Evolutionary conservation across 2,888 invertebrate species (phyloP).

Genomic region (Drosophila formosana): DNA sequence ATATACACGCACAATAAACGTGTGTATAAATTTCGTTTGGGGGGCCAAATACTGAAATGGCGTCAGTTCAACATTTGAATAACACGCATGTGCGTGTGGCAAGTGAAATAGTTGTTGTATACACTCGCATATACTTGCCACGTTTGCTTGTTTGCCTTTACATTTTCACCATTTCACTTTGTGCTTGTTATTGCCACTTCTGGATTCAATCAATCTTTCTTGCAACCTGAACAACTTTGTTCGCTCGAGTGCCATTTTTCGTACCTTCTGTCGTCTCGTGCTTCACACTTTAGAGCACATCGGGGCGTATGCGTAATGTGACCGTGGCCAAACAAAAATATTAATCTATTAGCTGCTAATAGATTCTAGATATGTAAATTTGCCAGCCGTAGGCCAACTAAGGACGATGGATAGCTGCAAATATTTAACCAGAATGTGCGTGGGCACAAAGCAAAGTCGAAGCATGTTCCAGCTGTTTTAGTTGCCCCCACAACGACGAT

Average conservation of each 20-base stretch:
- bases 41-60: slow-evolving; percentile 65
- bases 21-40: slow-evolving; percentile 65
- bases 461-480: slow-evolving; percentile 27
- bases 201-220: slow-evolving; percentile 78
- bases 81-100: slow-evolving; percentile 75
- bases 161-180: slow-evolving; percentile 74
- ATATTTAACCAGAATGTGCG: slow-evolving; percentile 61
- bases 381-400: slow-evolving; percentile 49
- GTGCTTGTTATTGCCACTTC: slow-evolving; percentile 80
- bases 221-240: slow-evolving; percentile 52
- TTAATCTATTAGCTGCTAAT: slow-evolving; percentile 80
- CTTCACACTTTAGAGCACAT: slow-evolving; percentile 16
- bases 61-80: slow-evolving; percentile 79
- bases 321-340: slow-evolving; percentile 58
- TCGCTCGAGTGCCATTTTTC: slow-evolving; percentile 45
- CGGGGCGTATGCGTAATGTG: slow-evolving; percentile 59
- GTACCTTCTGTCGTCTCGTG: slow-evolving; percentile 8
- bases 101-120: slow-evolving; percentile 60
- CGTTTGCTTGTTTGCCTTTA: slow-evolving; percentile 68
- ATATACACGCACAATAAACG: slow-evolving; percentile 52
- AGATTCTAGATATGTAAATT: slow-evolving; percentile 74
- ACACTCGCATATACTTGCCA: slow-evolving; percentile 28
- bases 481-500: slow-evolving; percentile 2
- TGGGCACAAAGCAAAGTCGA: slow-evolving; percentile 10
- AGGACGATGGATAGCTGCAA: slow-evolving; percentile 48